A percentile compares a stretch with the other conserved stretches of the same genome.
phyloP scores from a whole-genome alignment of 2,888 invertebrate species.

The Latheticus oryzae region DNA sequence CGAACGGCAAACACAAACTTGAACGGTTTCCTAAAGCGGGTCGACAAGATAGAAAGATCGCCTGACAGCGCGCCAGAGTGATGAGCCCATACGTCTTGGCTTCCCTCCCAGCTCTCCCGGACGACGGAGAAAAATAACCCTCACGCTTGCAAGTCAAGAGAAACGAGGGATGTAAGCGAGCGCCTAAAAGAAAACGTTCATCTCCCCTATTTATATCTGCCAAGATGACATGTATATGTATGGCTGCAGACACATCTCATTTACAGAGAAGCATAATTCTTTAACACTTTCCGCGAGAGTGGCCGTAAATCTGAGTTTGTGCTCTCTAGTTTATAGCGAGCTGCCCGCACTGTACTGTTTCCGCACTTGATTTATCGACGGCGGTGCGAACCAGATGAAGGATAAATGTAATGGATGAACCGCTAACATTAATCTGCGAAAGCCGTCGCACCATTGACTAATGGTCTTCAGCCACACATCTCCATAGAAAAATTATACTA shows the following conservation, averaged over 20 bases:
- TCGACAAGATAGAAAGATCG: slow-evolving; percentile 64
- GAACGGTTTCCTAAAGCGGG: slow-evolving; percentile 60
- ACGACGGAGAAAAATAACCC: slow-evolving; percentile 64
- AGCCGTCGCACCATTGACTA: slow-evolving; percentile 40
- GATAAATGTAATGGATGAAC: slow-evolving; percentile 63
- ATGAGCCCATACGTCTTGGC: slow-evolving; percentile 65
- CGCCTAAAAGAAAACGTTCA: slow-evolving; percentile 62
- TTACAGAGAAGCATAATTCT: slow-evolving; percentile 69
- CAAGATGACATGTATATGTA: slow-evolving; percentile 64
- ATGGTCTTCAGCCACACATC: slow-evolving; percentile 26
- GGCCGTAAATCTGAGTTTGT: slow-evolving; percentile 64
- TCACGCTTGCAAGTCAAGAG: slow-evolving; percentile 61
- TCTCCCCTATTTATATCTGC: slow-evolving; percentile 64
- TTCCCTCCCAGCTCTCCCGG: slow-evolving; percentile 55
- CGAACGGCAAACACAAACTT: slow-evolving; percentile 62
- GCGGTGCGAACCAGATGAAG: slow-evolving; percentile 59
- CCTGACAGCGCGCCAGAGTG: slow-evolving; percentile 63
- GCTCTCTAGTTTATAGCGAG: slow-evolving; percentile 60
- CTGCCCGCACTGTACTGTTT: slow-evolving; percentile 51
- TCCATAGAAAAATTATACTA: too few relatives aligned
- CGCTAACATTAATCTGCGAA: slow-evolving; percentile 56
- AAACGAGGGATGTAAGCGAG: slow-evolving; percentile 57
- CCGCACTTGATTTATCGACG: slow-evolving; percentile 59
- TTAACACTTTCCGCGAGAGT: slow-evolving; percentile 67
- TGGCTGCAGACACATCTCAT: slow-evolving; percentile 68